These are phyloP conservation scores for Parus major DNA, from an alignment of 2,113 vertebrate genomes.

Conservation along the genomic window DNA sequence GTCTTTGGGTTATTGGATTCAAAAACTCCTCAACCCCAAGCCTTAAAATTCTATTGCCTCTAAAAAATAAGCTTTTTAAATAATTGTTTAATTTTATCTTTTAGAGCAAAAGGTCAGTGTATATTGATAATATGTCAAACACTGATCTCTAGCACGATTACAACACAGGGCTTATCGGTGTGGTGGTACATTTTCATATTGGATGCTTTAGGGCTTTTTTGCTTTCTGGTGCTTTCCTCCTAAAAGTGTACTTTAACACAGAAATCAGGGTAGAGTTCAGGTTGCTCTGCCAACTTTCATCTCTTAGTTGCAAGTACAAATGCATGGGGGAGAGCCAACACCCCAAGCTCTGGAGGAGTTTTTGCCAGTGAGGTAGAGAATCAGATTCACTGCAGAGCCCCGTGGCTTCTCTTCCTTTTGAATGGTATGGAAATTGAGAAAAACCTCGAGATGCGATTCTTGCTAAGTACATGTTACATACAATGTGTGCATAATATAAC, in stretches of 20 bases:
- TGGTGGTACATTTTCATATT: neutral
- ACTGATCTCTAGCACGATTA: neutral
- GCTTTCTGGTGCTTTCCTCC: neutral
- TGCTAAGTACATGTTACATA: neutral
- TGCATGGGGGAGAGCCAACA: fast-evolving
- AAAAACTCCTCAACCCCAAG: neutral
- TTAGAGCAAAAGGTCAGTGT: neutral
- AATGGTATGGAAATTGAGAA: neutral
- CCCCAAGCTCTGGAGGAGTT: neutral
- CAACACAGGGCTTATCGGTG: fast-evolving
- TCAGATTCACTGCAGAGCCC: neutral
- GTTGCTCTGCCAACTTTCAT: neutral
- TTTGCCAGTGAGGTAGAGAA: neutral
- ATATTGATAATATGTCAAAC: neutral
- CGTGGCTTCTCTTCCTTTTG: neutral
- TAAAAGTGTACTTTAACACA: neutral
- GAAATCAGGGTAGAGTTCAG: neutral
- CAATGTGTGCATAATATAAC: neutral
- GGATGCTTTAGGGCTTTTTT: neutral
- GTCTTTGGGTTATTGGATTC: neutral
- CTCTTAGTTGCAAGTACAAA: neutral
- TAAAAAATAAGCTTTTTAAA: neutral
- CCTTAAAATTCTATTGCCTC: neutral
- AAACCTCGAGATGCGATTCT: neutral
- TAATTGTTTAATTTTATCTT: neutral